These are phyloP conservation scores for Bubo blakistoni DNA, from an alignment of 2,113 vertebrate genomes.

Conservation along the genomic window DNA sequence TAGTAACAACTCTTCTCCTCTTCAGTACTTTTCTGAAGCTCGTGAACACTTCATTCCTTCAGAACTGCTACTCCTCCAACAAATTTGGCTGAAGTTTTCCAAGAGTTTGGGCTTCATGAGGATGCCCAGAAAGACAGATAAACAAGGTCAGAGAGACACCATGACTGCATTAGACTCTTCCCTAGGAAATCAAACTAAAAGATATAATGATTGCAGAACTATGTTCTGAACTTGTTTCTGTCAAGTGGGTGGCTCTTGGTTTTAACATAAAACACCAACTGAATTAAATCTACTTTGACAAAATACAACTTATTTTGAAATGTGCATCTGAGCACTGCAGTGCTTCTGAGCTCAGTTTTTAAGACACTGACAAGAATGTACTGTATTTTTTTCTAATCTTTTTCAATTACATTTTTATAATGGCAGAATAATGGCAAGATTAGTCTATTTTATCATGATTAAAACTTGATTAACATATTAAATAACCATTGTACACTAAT, in stretches of 20 bases:
- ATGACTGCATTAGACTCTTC: not conserved
- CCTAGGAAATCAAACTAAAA: not conserved
- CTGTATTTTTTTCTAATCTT: slow-evolving; percentile 26
- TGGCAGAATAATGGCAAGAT: slow-evolving; percentile 37
- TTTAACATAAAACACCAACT: not conserved
- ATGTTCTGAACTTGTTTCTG: not conserved
- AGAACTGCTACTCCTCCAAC: not conserved
- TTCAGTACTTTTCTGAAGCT: not conserved
- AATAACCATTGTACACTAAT: slow-evolving; percentile 59
- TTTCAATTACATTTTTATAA: slow-evolving; percentile 54
- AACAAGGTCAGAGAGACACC: not conserved
- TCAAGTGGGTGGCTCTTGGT: not conserved
- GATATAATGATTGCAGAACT: not conserved
- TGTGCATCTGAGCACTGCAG: not conserved
- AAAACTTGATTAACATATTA: slow-evolving; percentile 63
- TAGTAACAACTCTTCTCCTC: not conserved
- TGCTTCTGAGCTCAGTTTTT: not conserved
- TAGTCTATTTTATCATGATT: slow-evolving; percentile 58
- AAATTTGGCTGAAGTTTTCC: not conserved
- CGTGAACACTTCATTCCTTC: not conserved
- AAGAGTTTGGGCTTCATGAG: not conserved
- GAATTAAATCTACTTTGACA: not conserved
- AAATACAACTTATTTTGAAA: not conserved
- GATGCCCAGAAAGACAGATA: not conserved
- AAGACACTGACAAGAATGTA: not conserved